Base-by-base conservation (phyloP, 2,888 invertebrate genomes). In the Beris morrisii region DNA sequence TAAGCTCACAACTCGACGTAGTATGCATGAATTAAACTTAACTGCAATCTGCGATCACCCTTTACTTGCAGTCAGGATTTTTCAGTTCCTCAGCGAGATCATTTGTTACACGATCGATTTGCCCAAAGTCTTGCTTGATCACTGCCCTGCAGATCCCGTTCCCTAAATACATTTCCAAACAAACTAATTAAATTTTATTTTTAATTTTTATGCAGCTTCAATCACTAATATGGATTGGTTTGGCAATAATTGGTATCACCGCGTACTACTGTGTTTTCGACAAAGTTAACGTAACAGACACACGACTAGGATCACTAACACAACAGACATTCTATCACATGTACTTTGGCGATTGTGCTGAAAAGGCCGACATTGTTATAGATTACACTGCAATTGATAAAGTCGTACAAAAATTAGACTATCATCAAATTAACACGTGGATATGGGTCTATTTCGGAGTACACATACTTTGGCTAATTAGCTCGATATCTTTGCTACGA, bases 161-260 rank as follows among this genome's bases (percentile, higher is more conserved):
- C 22, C 22, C 22, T 22, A 2, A 22, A 22, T 22, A 22, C 1
- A 22, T 22, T 22, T 22, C 22, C 22, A 22, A 22, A 22, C 1
- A 22, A 22, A 22, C 22, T 22, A 22, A 22, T 22, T 3, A 22
- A 22, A 22, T 22, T 22, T 22, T 22, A 22, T 22, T 50, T 31
- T 38, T 13, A 45, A 59, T 67, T 43, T 59, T 58, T 28, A 70
- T 72, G 43, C 67, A 82, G 82, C 58, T 75, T 11, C 81, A 82
- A 73, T 75, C 79, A 6, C 55, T 79, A 48, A 72, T 74, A 66
- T 82, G 81, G 81, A 77, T 80, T 4, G 76, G 74, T 28, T 71
- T 82, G 44, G 75, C 80, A 7, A 73, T 81, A 30, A 73, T 76
- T n/a, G 79, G 78, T 2, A 79, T 81, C 46, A 61, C 81, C 32